Evolutionary conservation across 2,888 invertebrate genomes (phyloP), one percentile per base, ranked within the genome.

Genomic region (Chirona hameri): DNA sequence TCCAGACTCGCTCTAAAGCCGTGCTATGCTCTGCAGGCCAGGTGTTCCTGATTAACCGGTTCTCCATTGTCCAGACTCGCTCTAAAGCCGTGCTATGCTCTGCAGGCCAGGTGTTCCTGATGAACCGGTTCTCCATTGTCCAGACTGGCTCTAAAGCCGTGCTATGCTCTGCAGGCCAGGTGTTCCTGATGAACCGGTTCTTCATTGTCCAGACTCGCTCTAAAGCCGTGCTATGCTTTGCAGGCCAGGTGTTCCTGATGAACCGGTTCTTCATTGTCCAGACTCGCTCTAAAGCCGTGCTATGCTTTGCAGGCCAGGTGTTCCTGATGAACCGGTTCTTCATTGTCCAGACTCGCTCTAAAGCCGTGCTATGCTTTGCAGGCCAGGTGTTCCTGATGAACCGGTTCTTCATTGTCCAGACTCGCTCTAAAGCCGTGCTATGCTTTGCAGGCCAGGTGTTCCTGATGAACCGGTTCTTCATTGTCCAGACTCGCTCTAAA

Each of bases 301-400:
- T 39, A 39, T 39, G 4, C 4, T 39, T 89, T 91, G 81, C 91
- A 95, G 95, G 95, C 90, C 96, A 96, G 92, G 96, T 96, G 95
- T 96, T 96, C 90, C 91, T 97, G 89, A 95, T 96, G 95, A 94
- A 96, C 90, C 92, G 93, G 86, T 96, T 96, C 91, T n/a, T n/a
- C 7, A 39, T 39, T 7, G 39, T 39, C 39, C 39, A 39, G 39
- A 39, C 39, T 60, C 27, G 65, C 29, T 81, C 85, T 85, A 82
- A 39, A 39, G 39, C 39, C 39, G 7, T 39, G 39, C 39, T 39
- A 39, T 39, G 4, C 4, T 39, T 89, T 91, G 81, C 91, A 95
- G 95, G 95, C 90, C 96, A 96, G 92, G 96, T 96, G 95, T 96
- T 96, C 90, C 91, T 97, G 89, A 95, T 96, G 95, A 94, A 96